These are phyloP conservation scores for Scalopus aquaticus DNA, from an alignment of 2,113 vertebrate species.

Conservation along the genomic window DNA sequence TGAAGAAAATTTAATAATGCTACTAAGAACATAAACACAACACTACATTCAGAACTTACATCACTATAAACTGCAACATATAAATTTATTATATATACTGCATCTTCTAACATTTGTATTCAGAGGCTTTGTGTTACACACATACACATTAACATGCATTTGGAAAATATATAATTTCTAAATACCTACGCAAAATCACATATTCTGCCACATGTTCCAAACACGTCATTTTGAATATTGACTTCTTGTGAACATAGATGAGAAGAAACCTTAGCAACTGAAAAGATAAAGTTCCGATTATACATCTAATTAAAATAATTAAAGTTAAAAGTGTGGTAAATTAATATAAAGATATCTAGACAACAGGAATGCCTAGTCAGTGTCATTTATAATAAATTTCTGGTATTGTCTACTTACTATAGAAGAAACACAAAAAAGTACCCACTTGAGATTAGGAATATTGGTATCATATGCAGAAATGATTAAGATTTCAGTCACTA, in stretches of 20 bases:
- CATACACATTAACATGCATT: neutral
- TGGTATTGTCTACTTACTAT: neutral
- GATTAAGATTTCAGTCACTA: neutral
- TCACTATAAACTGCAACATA: neutral
- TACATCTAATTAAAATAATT: neutral
- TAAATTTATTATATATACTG: neutral
- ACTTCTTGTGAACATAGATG: slow-evolving; percentile 77
- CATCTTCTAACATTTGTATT: neutral
- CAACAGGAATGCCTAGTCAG: neutral
- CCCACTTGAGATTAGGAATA: neutral
- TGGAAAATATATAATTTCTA: neutral
- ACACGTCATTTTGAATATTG: slow-evolving; percentile 72
- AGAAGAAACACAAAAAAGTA: neutral
- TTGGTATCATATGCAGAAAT: neutral
- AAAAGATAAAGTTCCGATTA: slow-evolving; percentile 2
- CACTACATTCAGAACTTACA: neutral
- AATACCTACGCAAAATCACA: fast-evolving
- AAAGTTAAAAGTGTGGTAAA: neutral
- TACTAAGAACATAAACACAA: neutral
- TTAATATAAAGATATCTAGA: neutral
- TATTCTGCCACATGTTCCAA: slow-evolving; percentile 64
- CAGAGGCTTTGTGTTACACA: neutral
- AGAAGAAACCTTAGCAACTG: slow-evolving; percentile 69
- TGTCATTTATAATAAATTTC: neutral
- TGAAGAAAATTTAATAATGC: neutral